Evolutionary conservation across 2,888 invertebrate genomes (phyloP).

Genomic region (Aspidiotus rigidus): DNA sequence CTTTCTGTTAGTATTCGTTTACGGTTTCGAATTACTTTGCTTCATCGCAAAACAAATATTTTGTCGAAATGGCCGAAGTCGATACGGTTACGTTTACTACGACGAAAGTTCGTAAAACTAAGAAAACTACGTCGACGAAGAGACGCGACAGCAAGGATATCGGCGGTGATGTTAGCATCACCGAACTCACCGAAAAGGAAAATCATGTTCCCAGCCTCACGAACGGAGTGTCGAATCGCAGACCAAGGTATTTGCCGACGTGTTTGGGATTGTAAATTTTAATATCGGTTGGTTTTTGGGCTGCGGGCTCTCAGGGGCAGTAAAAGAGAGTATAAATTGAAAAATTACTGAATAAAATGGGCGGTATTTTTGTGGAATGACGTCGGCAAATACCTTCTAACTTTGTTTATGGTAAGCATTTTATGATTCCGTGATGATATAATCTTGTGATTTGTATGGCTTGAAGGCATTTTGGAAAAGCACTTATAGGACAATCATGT

Average conservation of each 20-base stretch:
- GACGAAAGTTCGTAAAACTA: constrained; percentile 82
- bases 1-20: background rate
- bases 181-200: constrained; percentile 57
- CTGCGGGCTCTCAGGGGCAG: background rate
- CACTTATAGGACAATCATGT: too few relatives aligned
- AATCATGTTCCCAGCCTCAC: constrained; percentile 38
- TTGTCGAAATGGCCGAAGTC: constrained; percentile 70
- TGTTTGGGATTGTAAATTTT: background rate
- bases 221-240: constrained; percentile 17
- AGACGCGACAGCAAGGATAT: constrained; percentile 63
- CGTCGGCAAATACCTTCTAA: constrained; percentile 27
- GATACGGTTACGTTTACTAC: constrained; percentile 78
- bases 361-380: too few relatives aligned
- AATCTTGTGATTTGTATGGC: too few relatives aligned
- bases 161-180: constrained; percentile 56
- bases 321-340: background rate
- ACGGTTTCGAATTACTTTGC: background rate
- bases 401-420: constrained; percentile 12
- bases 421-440: background rate
- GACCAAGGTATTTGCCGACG: constrained; percentile 30
- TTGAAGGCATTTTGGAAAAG: too few relatives aligned
- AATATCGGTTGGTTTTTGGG: background rate
- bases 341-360: too few relatives aligned
- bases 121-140: constrained; percentile 63
- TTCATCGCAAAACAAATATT: background rate